These are phyloP conservation scores for Spisula solida DNA, from an alignment of 2,888 invertebrate genomes.

Conservation along the genomic window DNA sequence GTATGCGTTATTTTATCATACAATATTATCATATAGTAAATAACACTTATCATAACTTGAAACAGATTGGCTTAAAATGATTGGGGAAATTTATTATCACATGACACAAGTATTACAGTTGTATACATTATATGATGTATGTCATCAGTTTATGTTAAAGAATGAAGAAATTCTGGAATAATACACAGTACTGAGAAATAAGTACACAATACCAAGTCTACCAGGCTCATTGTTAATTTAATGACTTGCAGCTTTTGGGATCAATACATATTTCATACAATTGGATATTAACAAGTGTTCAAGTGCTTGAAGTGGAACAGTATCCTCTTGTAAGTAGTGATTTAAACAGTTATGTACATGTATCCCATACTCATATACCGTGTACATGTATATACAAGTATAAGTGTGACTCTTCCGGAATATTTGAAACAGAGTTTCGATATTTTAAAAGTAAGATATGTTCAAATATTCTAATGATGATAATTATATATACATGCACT, in stretches of 20 bases:
- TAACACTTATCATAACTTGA: not conserved
- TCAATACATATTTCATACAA: slow-evolving; percentile 12
- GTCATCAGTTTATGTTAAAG: not conserved
- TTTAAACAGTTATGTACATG: not conserved
- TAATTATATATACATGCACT: too few species aligned
- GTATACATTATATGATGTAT: not conserved
- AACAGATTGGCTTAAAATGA: not conserved
- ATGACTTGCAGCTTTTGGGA: not conserved
- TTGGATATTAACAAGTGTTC: not conserved
- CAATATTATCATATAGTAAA: not conserved
- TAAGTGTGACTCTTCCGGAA: too few species aligned
- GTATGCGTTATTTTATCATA: not conserved
- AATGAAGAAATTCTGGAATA: not conserved
- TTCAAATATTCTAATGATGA: too few species aligned
- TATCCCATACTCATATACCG: too few species aligned
- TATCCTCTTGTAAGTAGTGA: slow-evolving; percentile 12
- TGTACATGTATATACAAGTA: too few species aligned
- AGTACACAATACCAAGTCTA: not conserved
- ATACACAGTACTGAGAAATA: too few species aligned
- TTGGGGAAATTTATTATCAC: slow-evolving; percentile 15
- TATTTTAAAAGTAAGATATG: too few species aligned
- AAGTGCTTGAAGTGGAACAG: not conserved
- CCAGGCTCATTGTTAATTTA: not conserved
- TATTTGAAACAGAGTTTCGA: too few species aligned
- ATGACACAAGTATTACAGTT: not conserved